Conservation (phyloP, 2,797 vertebrate genomes). For the Macrochelys suwanniensis region DNA sequence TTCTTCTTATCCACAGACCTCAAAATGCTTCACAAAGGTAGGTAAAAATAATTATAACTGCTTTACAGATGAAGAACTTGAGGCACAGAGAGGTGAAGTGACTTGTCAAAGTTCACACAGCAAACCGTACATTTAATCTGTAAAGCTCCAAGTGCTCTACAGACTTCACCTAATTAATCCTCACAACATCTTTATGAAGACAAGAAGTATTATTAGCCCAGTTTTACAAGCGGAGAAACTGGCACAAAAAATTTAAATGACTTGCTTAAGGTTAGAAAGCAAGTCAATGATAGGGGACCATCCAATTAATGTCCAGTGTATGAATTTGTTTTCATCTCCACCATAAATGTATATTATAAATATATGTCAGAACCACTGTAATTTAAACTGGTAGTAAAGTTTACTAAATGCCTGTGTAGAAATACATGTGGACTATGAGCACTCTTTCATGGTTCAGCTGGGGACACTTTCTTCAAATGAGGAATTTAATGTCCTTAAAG, state of each 20-base stretch:
- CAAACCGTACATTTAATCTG: neutral
- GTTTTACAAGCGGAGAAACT: neutral
- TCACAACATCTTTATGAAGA: neutral
- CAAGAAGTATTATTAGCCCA: neutral
- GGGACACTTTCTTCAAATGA: slow-evolving; percentile 21
- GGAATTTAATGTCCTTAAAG: slow-evolving; percentile 20
- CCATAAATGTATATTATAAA: slow-evolving; percentile 14
- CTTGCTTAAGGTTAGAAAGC: neutral
- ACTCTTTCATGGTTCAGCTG: slow-evolving; percentile 24
- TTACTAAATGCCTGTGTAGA: slow-evolving; percentile 24
- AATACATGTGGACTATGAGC: neutral
- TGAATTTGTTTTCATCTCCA: neutral
- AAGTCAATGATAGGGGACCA: neutral
- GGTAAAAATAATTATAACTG: neutral
- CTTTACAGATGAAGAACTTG: neutral
- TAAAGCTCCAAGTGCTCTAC: neutral
- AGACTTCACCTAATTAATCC: neutral
- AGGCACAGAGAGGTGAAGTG: neutral
- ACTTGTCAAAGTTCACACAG: neutral
- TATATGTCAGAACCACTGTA: slow-evolving; percentile 6
- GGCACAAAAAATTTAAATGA: neutral
- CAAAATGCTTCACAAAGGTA: neutral
- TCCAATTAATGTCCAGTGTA: neutral
- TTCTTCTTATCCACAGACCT: accelerated
- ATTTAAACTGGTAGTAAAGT: slow-evolving; percentile 3